Evolutionary conservation across 1,140 invertebrate genomes (phyloP).

Genomic region (Triops cancriformis): DNA sequence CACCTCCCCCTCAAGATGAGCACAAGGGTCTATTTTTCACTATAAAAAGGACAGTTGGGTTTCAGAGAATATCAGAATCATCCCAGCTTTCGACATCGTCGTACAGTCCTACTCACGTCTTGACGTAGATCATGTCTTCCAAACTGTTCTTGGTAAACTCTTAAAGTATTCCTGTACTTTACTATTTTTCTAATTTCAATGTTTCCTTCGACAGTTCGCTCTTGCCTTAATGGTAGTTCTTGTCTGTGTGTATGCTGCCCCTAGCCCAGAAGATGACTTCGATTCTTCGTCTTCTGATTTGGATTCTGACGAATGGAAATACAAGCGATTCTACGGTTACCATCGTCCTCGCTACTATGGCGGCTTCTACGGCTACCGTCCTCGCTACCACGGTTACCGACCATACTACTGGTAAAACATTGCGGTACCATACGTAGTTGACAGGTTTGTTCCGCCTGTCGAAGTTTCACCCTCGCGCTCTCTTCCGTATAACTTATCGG

Average conservation of each 20-base stretch:
- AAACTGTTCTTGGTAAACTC: background rate
- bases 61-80: background rate
- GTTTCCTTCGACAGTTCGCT: background rate
- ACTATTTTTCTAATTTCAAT: background rate
- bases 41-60: background rate
- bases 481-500: no score
- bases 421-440: no score
- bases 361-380: background rate
- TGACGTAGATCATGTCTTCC: no score
- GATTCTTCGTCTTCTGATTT: background rate
- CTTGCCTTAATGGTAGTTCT: background rate
- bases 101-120: background rate
- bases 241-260: background rate
- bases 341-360: background rate
- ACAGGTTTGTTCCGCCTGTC: no score
- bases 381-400: background rate
- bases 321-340: background rate
- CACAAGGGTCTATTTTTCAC: background rate
- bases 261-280: background rate
- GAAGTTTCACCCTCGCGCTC: no score
- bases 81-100: background rate
- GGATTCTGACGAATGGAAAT: background rate
- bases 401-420: background rate
- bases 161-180: background rate
- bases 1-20: background rate